Evolutionary conservation across 2,888 invertebrate genomes (phyloP).

Genomic region (Synanthedon myopaeformis): DNA sequence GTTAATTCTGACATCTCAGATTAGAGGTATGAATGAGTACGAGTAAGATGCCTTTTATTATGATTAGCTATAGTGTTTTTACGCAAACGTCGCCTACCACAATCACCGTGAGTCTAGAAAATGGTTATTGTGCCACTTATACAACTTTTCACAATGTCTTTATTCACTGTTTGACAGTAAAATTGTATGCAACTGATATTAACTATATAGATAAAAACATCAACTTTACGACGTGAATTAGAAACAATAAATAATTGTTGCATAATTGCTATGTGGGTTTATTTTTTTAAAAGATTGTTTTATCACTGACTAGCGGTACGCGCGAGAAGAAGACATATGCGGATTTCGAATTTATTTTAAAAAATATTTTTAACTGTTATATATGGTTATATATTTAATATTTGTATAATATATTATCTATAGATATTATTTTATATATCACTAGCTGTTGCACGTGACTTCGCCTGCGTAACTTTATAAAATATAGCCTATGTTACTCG

Average conservation of each 20-base stretch:
- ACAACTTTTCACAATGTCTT: conserved; percentile 11
- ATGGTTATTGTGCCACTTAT: conserved; percentile 14
- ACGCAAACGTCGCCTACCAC: conserved; percentile 16
- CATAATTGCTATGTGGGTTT: not conserved
- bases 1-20: no score
- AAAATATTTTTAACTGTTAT: no score
- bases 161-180: conserved; percentile 12
- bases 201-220: not conserved
- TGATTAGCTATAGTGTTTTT: not conserved
- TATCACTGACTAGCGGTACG: no score
- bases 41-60: not conserved
- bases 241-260: not conserved
- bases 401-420: no score
- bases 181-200: conserved; percentile 6
- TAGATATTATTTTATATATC: no score
- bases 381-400: no score
- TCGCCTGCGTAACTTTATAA: no score
- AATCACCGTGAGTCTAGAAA: conserved; percentile 18
- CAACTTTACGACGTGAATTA: not conserved
- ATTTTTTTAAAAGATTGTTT: no score
- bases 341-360: no score
- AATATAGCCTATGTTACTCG: no score
- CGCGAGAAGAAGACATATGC: no score
- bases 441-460: no score
- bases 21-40: not conserved